Evolutionary conservation across 2,888 invertebrate species (phyloP).

Genomic region (Onchidella celtica): DNA sequence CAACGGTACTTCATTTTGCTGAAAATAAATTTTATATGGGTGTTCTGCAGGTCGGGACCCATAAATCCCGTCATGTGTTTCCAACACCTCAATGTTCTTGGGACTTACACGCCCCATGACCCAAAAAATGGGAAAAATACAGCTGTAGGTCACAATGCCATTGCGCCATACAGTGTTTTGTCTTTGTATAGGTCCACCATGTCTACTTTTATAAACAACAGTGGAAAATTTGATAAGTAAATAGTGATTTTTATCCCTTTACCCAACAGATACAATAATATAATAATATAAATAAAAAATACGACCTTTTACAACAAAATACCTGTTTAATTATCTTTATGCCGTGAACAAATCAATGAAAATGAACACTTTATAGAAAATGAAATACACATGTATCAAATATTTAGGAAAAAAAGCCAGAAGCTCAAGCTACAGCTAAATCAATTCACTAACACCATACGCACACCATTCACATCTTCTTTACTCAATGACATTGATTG

Average conservation of each 20-base stretch:
- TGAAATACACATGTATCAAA: constrained; percentile 3
- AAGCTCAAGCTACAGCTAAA: background rate
- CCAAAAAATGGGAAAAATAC: constrained; percentile 16
- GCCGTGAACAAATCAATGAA: background rate
- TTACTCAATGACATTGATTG: background rate
- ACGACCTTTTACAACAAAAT: constrained; percentile 10
- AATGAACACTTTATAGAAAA: constrained; percentile 5
- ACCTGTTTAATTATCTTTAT: constrained; percentile 9
- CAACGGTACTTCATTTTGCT: background rate
- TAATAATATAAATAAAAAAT: constrained; percentile 1
- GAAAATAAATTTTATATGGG: constrained; percentile 1
- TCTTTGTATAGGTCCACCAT: constrained; percentile 5
- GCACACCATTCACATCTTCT: background rate
- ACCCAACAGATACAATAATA: constrained; percentile 17
- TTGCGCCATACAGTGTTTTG: constrained; percentile 2
- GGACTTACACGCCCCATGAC: constrained; percentile 14
- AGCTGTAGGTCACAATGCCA: constrained; percentile 6
- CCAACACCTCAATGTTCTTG: constrained; percentile 14
- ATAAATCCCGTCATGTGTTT: constrained; percentile 1
- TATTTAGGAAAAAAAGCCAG: background rate
- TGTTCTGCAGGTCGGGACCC: constrained; percentile 7
- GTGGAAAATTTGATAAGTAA: constrained; percentile 5
- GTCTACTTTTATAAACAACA: constrained; percentile 15
- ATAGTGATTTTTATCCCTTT: constrained; percentile 4
- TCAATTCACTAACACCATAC: background rate